These are phyloP conservation scores for Phyllostomus hastatus DNA, from an alignment of 2,113 vertebrate genomes.

Conservation along the genomic window DNA sequence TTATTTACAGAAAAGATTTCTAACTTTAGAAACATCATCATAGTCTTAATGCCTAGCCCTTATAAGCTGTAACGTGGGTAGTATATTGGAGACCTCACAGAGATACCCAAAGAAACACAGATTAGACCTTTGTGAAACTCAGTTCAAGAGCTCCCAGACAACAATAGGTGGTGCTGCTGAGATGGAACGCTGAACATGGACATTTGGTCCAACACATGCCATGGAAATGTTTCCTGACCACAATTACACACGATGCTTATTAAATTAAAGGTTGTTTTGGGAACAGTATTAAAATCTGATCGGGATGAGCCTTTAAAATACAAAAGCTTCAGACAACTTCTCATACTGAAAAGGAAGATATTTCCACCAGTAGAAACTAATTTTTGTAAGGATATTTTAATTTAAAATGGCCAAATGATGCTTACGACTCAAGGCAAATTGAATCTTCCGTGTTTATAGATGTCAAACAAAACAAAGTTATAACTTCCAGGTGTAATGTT, in stretches of 20 bases:
- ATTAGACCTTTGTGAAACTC: background rate
- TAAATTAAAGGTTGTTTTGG: background rate
- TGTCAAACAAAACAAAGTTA: background rate
- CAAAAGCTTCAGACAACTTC: constrained; percentile 19
- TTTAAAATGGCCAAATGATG: background rate
- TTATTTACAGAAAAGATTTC: background rate
- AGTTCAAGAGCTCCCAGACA: background rate
- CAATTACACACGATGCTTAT: background rate
- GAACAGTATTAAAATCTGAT: constrained; percentile 12
- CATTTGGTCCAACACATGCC: background rate
- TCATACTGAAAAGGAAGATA: background rate
- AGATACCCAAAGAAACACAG: background rate
- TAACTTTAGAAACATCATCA: background rate
- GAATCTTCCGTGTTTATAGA: background rate
- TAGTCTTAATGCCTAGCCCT: background rate
- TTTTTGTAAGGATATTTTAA: constrained; percentile 24
- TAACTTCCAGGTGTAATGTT: background rate
- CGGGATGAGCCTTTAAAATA: background rate
- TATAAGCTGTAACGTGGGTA: background rate
- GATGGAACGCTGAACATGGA: background rate
- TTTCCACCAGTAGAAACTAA: background rate
- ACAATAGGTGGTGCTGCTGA: constrained; percentile 59
- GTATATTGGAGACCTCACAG: background rate
- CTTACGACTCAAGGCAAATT: background rate
- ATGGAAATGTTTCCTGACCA: background rate